These are phyloP conservation scores for Schizopygopsis pylzovi DNA, from an alignment of 2,797 vertebrate genomes.

Conservation along the genomic window DNA sequence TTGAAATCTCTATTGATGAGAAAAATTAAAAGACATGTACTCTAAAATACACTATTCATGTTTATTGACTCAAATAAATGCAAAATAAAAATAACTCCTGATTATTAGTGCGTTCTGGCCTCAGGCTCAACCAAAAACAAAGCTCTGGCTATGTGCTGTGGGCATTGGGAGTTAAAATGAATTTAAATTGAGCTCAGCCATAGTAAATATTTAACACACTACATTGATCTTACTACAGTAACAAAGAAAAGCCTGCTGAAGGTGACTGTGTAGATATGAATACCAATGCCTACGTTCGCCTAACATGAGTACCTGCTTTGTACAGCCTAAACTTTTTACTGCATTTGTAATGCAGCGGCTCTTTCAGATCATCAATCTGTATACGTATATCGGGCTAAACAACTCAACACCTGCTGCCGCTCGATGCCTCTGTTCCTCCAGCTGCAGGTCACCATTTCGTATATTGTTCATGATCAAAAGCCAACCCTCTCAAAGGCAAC, in stretches of 20 bases:
- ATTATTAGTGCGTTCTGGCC: constrained; percentile 18
- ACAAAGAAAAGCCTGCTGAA: constrained; percentile 8
- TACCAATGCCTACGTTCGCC: not conserved
- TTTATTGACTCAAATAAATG: constrained; percentile 6
- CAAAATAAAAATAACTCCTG: constrained; percentile 29
- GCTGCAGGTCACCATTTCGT: constrained; percentile 3
- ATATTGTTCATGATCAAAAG: constrained; percentile 42
- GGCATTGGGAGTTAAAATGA: not conserved
- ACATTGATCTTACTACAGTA: not conserved
- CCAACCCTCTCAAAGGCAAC: not conserved
- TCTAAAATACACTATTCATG: constrained; percentile 1
- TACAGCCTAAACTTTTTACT: not conserved
- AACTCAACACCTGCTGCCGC: constrained; percentile 18
- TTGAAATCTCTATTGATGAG: not conserved
- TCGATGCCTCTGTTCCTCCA: not conserved
- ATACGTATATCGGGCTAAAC: not conserved
- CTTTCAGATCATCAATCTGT: not conserved
- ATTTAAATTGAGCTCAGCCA: not conserved
- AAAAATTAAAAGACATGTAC: not conserved
- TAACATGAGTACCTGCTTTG: constrained; percentile 23
- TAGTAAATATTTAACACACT: constrained; percentile 6
- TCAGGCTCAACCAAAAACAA: constrained; percentile 31
- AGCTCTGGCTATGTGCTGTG: not conserved
- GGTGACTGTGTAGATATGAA: constrained; percentile 8
- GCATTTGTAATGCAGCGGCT: not conserved